A percentile compares a stretch with the other conserved stretches of the same genome.
phyloP scores from a whole-genome alignment of 1,140 invertebrate genomes.

The Aphaenogaster rudis region DNA sequence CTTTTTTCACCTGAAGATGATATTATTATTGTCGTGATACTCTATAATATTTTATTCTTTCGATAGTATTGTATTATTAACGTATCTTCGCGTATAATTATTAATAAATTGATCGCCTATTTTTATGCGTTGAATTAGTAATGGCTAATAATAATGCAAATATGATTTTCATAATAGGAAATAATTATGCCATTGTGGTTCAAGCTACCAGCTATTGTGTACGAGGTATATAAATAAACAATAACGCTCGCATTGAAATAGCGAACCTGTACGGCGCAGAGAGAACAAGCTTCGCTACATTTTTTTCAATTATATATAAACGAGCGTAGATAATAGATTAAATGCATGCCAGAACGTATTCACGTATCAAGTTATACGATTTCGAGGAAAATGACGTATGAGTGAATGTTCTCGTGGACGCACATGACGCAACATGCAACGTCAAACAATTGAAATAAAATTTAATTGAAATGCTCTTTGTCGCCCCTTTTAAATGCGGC shows the following conservation, averaged over 20 bases:
- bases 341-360: constrained; percentile 23
- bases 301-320: constrained; percentile 23
- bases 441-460: constrained; percentile 60
- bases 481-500: constrained; percentile 42
- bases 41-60: background rate
- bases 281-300: background rate
- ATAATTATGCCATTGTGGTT: constrained; percentile 16
- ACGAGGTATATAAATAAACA: constrained; percentile 24
- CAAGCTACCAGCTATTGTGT: constrained; percentile 21
- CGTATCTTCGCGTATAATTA: background rate
- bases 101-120: background rate
- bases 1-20: background rate
- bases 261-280: background rate
- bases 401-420: background rate
- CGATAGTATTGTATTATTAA: constrained; percentile 1
- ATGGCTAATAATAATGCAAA: constrained; percentile 25
- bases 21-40: background rate
- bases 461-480: constrained; percentile 59
- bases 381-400: constrained; percentile 30
- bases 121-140: constrained; percentile 27
- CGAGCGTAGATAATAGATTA: constrained; percentile 35
- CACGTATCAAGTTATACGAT: constrained; percentile 4
- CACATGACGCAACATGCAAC: background rate
- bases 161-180: constrained; percentile 39
- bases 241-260: constrained; percentile 33